Base-by-base conservation (phyloP, 2,113 vertebrate genomes). In the Symphodus melops region DNA sequence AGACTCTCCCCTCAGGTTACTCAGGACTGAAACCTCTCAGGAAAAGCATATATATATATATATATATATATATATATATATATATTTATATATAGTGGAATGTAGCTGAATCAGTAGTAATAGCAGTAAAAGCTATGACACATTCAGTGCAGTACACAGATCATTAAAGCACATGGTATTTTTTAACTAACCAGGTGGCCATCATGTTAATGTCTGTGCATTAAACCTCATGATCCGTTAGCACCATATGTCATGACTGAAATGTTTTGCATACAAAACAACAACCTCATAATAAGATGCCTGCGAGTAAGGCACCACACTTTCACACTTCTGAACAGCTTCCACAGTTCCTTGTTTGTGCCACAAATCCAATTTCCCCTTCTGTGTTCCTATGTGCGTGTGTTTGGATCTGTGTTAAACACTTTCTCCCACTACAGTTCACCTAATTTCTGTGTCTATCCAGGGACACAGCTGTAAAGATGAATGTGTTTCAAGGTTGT, bases 371-470 rank as follows among this genome's bases (percentile, higher is more conserved):
- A 52, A 44, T 23, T 16, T 44, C 39, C 57, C 36, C 55, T 44
- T 8, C 4, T 19, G 11, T 25, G 9, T 44, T 25, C 54, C 16
- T 62, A 11, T 52, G 13, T 51, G 44, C 65, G 53, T 41, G 36
- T 28, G 49, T 41, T n/a, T n/a, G 36, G 49, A n/a, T 61, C 25
- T 28, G 42, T 51, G 48, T n/a, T 51, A 20, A 25, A 65, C 4
- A 59, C 57, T 63, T 72, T 20, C 58, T 75, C 77, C 51, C 58
- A 61, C 57, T 67, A 74, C 17, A 52, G 57, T 41, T 79, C 19
- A 75, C 48, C 66, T 70, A 54, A 28, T 2, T 21, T 19, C 54
- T 63, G 59, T 11, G 20, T 77, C 61, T 44, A 52, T 57, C 19
- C 51, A 57, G 17, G 71, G 44, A 58, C 67, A 60, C 36, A 25